Conservation (phyloP, 2,797 vertebrate species). For the Crocidura indochinensis region DNA sequence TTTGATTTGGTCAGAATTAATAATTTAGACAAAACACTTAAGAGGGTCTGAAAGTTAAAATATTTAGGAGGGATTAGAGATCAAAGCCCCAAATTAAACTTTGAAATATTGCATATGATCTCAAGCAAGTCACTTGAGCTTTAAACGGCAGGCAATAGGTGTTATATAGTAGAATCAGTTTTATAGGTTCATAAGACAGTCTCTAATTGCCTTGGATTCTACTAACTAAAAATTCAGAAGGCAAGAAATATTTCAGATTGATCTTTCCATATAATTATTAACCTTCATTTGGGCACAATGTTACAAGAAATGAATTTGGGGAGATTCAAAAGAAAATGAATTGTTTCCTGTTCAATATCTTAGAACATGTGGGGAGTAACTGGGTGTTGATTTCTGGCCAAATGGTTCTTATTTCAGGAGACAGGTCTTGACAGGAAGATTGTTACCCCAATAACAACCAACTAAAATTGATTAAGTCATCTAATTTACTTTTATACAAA, state of each 20-base stretch:
- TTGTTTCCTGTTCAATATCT: neutral
- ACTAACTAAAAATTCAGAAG: neutral
- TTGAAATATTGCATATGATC: conserved; percentile 22
- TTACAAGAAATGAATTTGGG: neutral
- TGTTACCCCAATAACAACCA: neutral
- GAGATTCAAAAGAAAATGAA: neutral
- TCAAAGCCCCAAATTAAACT: conserved; percentile 56
- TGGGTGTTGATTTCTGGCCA: neutral
- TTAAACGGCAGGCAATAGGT: neutral
- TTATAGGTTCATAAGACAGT: neutral
- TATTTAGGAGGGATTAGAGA: conserved; percentile 51
- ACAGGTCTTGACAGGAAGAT: neutral
- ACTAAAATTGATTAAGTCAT: conserved; percentile 5
- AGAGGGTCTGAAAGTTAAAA: conserved; percentile 9
- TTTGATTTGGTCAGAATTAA: conserved; percentile 39
- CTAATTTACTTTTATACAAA: neutral
- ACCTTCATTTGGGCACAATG: neutral
- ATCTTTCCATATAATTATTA: neutral
- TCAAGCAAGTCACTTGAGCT: neutral
- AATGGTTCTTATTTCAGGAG: neutral
- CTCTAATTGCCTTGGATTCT: neutral
- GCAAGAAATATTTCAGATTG: neutral
- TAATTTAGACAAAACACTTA: conserved; percentile 16
- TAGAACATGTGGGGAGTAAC: neutral
- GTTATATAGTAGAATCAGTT: neutral